Evolutionary conservation across 2,888 invertebrate genomes (phyloP).

Genomic region (Sarcophaga subvicina): DNA sequence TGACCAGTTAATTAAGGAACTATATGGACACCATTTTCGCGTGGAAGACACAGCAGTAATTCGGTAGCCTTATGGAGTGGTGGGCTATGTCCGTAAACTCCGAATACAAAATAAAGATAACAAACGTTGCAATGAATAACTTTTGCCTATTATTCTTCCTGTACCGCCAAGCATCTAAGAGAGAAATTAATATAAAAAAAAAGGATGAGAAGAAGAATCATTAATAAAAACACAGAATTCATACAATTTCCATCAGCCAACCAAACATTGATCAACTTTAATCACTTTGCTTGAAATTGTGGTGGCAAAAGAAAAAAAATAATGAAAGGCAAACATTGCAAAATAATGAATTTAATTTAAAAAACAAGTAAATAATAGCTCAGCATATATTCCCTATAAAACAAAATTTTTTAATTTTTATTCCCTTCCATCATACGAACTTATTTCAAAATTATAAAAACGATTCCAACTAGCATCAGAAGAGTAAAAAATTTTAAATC

Average conservation of each 20-base stretch:
- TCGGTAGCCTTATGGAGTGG: too few species aligned
- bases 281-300: slow-evolving; percentile 7
- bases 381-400: background rate
- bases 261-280: slow-evolving; percentile 33
- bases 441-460: background rate
- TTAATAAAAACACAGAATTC: slow-evolving; percentile 14
- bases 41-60: too few species aligned
- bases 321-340: too few species aligned
- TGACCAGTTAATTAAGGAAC: too few species aligned
- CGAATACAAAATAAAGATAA: background rate
- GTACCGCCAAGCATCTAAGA: background rate
- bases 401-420: background rate
- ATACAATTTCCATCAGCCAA: slow-evolving; percentile 17
- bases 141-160: background rate
- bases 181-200: background rate
- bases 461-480: background rate
- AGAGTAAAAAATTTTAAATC: background rate
- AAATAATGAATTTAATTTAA: background rate
- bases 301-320: background rate
- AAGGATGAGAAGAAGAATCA: background rate
- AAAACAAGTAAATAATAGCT: too few species aligned
- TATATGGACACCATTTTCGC: too few species aligned
- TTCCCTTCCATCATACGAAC: background rate
- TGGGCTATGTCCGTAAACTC: too few species aligned
- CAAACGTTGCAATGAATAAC: background rate